Percentiles rank a stretch among this genome's conserved stretches.
phyloP scores from a whole-genome alignment of 1,140 invertebrate genomes.

The Plodia interpunctella region DNA sequence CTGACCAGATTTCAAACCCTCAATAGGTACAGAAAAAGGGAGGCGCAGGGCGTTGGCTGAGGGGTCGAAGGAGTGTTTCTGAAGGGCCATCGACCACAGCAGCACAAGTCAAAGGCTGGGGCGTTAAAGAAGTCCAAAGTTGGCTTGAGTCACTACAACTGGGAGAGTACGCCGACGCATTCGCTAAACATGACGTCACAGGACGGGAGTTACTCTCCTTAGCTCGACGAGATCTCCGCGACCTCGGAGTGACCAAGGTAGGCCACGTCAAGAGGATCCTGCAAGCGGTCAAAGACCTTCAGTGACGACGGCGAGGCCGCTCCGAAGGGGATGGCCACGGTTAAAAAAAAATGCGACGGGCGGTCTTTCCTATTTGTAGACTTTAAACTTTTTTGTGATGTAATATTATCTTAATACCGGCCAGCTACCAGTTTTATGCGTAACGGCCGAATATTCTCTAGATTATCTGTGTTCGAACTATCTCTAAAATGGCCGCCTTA shows the following conservation, averaged over 20 bases:
- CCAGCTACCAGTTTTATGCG: conserved; percentile 2
- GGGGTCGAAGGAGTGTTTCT: conserved; percentile 74
- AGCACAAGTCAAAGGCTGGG: conserved; percentile 78
- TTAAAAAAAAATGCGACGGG: conserved; percentile 16
- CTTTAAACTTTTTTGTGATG: conserved; percentile 10
- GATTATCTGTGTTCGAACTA: conserved; percentile 1
- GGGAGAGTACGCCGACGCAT: conserved; percentile 90
- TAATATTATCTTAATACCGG: background rate
- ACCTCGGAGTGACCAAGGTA: conserved; percentile 94
- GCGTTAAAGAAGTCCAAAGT: conserved; percentile 83
- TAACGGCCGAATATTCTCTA: background rate
- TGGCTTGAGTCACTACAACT: conserved; percentile 95
- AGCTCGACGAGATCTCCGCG: conserved; percentile 90
- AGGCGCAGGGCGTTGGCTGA: conserved; percentile 69
- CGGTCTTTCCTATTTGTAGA: conserved; percentile 11
- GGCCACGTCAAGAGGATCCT: conserved; percentile 96
- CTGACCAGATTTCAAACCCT: conserved; percentile 25
- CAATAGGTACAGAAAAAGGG: conserved; percentile 62
- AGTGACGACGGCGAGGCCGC: conserved; percentile 68
- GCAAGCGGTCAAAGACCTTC: conserved; percentile 92
- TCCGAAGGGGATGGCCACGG: conserved; percentile 61
- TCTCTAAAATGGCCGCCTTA: background rate
- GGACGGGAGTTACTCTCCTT: conserved; percentile 92
- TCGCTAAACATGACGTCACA: conserved; percentile 93
- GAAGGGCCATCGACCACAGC: conserved; percentile 39